Evolutionary conservation across 2,888 invertebrate species (phyloP), one percentile per base, ranked within the genome.

Genomic region (Ochropacha duplaris): DNA sequence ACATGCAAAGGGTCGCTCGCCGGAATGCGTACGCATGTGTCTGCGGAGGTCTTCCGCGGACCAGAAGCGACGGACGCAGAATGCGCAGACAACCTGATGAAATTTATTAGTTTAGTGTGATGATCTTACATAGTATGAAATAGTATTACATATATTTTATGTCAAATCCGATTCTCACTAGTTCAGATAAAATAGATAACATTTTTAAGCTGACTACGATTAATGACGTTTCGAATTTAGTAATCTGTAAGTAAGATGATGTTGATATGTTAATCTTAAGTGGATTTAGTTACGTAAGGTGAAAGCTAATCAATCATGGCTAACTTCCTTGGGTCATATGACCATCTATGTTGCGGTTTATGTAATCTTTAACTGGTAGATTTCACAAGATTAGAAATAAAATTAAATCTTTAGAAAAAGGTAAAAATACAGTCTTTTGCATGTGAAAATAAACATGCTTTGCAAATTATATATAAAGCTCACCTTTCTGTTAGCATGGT

Each of bases 11-110:
- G 98, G 98, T 1, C 98, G 92, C 80, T 98, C 98, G 0, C 98
- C 98, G 0, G 97, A 97, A 83, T 99, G 98, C 0, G 98, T 98
- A 22, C 98, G 93, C 97, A 98, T 98, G 86, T 99, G 99, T 0
- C 98, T 95, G 0, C 98, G 94, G 5, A 98, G 92, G 84, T 99
- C 98, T 83, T 98, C 98, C 0, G 98, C 97, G 0, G 98, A 98
- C 98, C 98, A 98, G 90, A 98, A 98, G 52, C 98, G 95, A 62
- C 98, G 96, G 81, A 98, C 94, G 84, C 98, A 99, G 79, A 98
- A 97, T 0, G 98, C 98, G 83, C 98, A 98, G 58, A 97, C 96
- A 6, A 96, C 95, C 95, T 95, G 71, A 66, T 60, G 66, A 56
- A 4, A n/a, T 22, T 22, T 49, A 2, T 44, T 2, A 52, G 31